These are phyloP conservation scores for Cheilosia grossa DNA, from an alignment of 2,888 invertebrate species.

Conservation along the genomic window DNA sequence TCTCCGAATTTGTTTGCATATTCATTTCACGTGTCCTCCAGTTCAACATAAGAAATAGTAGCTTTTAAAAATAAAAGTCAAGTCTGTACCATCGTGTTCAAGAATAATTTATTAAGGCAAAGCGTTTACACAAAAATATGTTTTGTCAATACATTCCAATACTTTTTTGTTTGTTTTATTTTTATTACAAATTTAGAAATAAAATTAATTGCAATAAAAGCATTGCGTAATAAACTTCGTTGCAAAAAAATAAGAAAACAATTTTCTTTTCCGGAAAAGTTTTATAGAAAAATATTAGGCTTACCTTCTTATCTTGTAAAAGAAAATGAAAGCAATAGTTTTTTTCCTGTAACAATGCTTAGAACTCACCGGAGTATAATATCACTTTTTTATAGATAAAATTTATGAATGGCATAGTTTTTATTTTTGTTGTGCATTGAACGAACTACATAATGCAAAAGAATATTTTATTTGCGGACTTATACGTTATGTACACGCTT, in stretches of 20 bases:
- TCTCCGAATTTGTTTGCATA: too few relatives aligned
- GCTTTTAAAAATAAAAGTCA: not conserved
- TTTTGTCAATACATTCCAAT: slow-evolving; percentile 72
- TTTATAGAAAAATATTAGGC: slow-evolving; percentile 16
- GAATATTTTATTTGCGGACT: slow-evolving; percentile 1
- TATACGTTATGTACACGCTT: slow-evolving; percentile 1
- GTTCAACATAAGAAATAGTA: too few relatives aligned
- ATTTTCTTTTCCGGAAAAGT: slow-evolving; percentile 23
- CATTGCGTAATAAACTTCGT: slow-evolving; percentile 76
- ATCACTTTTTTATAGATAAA: slow-evolving; percentile 43
- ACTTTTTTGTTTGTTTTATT: slow-evolving; percentile 30
- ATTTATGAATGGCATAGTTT: slow-evolving; percentile 5
- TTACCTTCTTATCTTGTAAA: slow-evolving; percentile 7
- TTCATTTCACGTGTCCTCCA: too few relatives aligned
- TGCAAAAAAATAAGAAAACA: slow-evolving; percentile 46
- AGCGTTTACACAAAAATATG: slow-evolving; percentile 82
- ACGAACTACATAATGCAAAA: slow-evolving; percentile 4
- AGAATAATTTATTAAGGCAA: slow-evolving; percentile 80
- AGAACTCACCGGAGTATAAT: slow-evolving; percentile 32
- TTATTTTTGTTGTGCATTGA: slow-evolving; percentile 35
- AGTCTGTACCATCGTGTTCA: not conserved
- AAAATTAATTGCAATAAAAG: slow-evolving; percentile 77
- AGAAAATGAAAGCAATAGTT: slow-evolving; percentile 30
- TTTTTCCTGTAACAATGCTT: slow-evolving; percentile 21
- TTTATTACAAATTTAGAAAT: slow-evolving; percentile 38